Conservation (phyloP, 2,888 invertebrate genomes). For the Gymnoscelis rufifasciata region DNA sequence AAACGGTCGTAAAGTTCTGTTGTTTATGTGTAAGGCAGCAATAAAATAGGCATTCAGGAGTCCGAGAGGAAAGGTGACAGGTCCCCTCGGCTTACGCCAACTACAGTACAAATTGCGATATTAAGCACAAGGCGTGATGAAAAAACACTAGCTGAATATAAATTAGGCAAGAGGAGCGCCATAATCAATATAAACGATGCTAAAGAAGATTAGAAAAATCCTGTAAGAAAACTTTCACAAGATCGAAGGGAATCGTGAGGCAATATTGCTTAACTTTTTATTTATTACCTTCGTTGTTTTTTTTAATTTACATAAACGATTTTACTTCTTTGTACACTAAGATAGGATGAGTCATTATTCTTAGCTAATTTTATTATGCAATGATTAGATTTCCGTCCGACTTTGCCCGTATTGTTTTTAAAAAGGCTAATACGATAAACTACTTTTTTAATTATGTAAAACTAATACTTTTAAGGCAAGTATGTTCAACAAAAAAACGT, state of each 20-base stretch:
- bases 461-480: too few species aligned
- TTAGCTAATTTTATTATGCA: too few species aligned
- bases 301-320: background rate
- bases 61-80: slow-evolving; percentile 71
- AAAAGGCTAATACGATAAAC: too few species aligned
- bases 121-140: slow-evolving; percentile 78
- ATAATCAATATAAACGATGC: slow-evolving; percentile 81
- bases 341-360: too few species aligned
- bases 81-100: slow-evolving; percentile 73
- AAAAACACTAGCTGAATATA: slow-evolving; percentile 80
- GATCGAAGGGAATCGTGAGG: slow-evolving; percentile 54
- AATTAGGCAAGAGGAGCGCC: slow-evolving; percentile 75
- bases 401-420: too few species aligned
- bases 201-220: slow-evolving; percentile 79
- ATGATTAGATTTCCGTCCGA: too few species aligned
- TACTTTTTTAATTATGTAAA: too few species aligned
- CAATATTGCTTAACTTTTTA: slow-evolving; percentile 11
- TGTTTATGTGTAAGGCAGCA: slow-evolving; percentile 62
- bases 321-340: background rate
- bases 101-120: slow-evolving; percentile 78
- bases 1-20: slow-evolving; percentile 54
- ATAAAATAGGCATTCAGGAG: slow-evolving; percentile 63
- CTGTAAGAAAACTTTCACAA: slow-evolving; percentile 73
- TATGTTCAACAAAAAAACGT: too few species aligned
- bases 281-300: background rate